Evolutionary conservation across 2,888 invertebrate species (phyloP).

Genomic region (Lydus trimaculatus): DNA sequence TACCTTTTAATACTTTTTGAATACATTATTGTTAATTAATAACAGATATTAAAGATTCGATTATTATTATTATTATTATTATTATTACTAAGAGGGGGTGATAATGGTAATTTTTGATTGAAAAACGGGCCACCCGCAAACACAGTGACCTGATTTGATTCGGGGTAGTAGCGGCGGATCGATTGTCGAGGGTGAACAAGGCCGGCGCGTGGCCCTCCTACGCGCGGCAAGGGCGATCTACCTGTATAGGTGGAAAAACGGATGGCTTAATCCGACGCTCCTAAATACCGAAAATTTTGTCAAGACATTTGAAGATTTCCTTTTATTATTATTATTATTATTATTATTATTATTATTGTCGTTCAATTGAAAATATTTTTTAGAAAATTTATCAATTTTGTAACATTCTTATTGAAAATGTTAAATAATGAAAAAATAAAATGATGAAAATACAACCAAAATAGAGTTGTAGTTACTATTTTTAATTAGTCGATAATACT

Average conservation of each 20-base stretch:
- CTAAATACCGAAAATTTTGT: background rate
- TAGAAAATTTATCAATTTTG: background rate
- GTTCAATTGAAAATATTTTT: background rate
- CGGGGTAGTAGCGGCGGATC: conserved; percentile 55
- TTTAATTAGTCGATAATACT: conserved; percentile 54
- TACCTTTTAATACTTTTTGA: background rate
- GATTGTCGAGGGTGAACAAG: conserved; percentile 59
- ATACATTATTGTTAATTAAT: background rate
- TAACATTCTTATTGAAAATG: background rate
- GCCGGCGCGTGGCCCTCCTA: conserved; percentile 60
- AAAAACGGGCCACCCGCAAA: conserved; percentile 60
- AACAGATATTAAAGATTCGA: background rate
- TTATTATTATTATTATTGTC: background rate
- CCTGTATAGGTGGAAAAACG: conserved; percentile 48
- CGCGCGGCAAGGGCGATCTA: conserved; percentile 57
- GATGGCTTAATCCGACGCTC: background rate
- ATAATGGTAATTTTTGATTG: conserved; percentile 31
- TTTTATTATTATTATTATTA: background rate
- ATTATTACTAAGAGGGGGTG: too few species aligned
- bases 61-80: too few species aligned
- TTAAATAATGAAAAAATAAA: conserved; percentile 21
- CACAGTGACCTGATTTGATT: conserved; percentile 61
- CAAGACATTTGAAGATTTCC: background rate
- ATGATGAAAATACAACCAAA: conserved; percentile 41
- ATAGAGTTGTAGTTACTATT: conserved; percentile 49